Evolutionary conservation across 2,888 invertebrate genomes (phyloP).

Genomic region (Polydrusus pterygomalis): DNA sequence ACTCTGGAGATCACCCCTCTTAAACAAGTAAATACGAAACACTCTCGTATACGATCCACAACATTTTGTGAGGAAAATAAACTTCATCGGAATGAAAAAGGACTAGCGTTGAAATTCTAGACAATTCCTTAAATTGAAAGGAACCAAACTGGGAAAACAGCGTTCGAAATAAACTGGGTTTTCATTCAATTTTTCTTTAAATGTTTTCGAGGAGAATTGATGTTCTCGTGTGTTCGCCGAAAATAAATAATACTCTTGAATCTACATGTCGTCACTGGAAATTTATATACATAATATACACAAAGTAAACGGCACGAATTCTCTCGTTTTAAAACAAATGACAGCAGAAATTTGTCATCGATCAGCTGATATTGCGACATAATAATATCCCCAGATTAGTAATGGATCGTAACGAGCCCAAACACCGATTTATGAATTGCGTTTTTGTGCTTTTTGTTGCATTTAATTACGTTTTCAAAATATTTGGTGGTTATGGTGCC

Average conservation of each 20-base stretch:
- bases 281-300: no score
- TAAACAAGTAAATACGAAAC: constrained; percentile 28
- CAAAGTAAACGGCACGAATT: no score
- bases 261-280: background rate
- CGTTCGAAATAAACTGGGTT: constrained; percentile 43
- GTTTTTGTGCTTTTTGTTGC: no score
- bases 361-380: no score
- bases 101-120: constrained; percentile 35
- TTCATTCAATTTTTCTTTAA: constrained; percentile 38
- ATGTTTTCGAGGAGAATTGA: constrained; percentile 24
- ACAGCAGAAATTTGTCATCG: no score
- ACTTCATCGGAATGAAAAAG: constrained; percentile 32
- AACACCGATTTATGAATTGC: no score
- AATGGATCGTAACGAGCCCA: no score
- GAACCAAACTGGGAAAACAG: constrained; percentile 41
- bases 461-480: no score
- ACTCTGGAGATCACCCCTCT: background rate
- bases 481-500: no score
- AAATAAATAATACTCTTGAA: constrained; percentile 25
- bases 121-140: constrained; percentile 48
- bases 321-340: no score
- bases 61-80: constrained; percentile 31
- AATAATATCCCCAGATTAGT: no score
- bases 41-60: constrained; percentile 22
- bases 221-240: constrained; percentile 6